Conservation (phyloP, 2,888 invertebrate genomes). For the Diloba caeruleocephala region DNA sequence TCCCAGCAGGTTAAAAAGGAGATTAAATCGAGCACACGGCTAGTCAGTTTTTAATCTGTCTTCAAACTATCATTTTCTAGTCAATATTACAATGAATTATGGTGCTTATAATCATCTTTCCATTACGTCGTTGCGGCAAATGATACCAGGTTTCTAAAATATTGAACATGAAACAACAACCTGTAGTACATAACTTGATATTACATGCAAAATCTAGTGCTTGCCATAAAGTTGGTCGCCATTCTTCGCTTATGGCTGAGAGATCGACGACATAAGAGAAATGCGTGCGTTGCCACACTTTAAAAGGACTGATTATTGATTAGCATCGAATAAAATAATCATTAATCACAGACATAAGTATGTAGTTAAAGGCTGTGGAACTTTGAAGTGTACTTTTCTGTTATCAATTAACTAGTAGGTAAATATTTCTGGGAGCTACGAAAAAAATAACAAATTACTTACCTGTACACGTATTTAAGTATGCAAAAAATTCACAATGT, state of each 20-base stretch:
- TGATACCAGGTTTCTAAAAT: slow-evolving; percentile 27
- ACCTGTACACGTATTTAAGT: too few relatives aligned
- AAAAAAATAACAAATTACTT: too few relatives aligned
- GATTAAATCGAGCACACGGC: too few relatives aligned
- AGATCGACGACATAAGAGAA: slow-evolving; percentile 61
- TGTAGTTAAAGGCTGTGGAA: too few relatives aligned
- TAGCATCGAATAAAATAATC: slow-evolving; percentile 52
- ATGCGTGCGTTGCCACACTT: slow-evolving; percentile 62
- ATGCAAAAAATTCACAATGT: too few relatives aligned
- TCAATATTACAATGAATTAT: too few relatives aligned
- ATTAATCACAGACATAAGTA: slow-evolving; percentile 42
- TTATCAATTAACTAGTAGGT: slow-evolving; percentile 2
- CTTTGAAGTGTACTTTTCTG: slow-evolving; percentile 6
- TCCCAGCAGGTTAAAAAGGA: too few relatives aligned
- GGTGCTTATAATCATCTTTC: too few relatives aligned
- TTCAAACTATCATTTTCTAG: too few relatives aligned
- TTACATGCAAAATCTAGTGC: slow-evolving; percentile 72
- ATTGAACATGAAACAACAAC: slow-evolving; percentile 46
- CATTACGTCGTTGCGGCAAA: too few relatives aligned
- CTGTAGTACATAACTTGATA: slow-evolving; percentile 63
- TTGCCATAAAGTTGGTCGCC: slow-evolving; percentile 65
- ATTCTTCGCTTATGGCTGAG: slow-evolving; percentile 62
- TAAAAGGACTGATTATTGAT: slow-evolving; percentile 59
- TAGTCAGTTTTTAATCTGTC: too few relatives aligned
- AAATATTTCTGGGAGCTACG: too few relatives aligned